Evolutionary conservation across 2,113 vertebrate species (phyloP).

Genomic region (Cyprinodon variegatus): DNA sequence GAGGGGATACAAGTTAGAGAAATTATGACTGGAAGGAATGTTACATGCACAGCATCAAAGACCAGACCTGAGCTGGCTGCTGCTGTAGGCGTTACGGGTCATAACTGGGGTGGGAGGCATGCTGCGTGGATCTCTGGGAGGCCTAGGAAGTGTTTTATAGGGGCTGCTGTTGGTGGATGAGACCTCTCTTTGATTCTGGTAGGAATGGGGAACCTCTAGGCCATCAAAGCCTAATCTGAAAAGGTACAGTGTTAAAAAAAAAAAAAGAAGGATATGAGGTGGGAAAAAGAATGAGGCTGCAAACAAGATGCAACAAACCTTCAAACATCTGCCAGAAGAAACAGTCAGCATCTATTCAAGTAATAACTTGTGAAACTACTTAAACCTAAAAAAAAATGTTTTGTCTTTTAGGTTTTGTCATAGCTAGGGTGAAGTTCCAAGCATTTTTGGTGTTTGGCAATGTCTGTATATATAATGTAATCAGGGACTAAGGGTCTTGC

Average conservation of each 20-base stretch:
- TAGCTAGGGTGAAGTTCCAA: too few species aligned
- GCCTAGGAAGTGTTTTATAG: conserved; percentile 87
- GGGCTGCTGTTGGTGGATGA: conserved; percentile 91
- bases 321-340: conserved; percentile 1
- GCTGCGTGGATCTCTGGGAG: conserved; percentile 85
- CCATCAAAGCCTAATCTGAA: conserved; percentile 65
- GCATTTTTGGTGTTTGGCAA: too few species aligned
- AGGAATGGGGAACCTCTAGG: conserved; percentile 58
- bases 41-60: conserved; percentile 6
- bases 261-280: conserved; percentile 23
- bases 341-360: conserved; percentile 11
- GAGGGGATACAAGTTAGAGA: neutral
- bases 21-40: neutral
- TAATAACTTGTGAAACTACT: conserved; percentile 27
- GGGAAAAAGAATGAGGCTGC: conserved; percentile 42
- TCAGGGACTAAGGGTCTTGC: too few species aligned
- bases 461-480: too few species aligned
- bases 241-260: conserved; percentile 21
- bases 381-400: neutral
- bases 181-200: conserved; percentile 78
- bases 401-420: too few species aligned
- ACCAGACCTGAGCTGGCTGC: conserved; percentile 91
- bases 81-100: conserved; percentile 94
- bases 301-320: conserved; percentile 48
- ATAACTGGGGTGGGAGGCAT: conserved; percentile 90